A percentile compares a stretch with the other conserved stretches of the same genome.
Conservation (phyloP, 2,888 invertebrate genomes). For the Aporophyla nigra region DNA sequence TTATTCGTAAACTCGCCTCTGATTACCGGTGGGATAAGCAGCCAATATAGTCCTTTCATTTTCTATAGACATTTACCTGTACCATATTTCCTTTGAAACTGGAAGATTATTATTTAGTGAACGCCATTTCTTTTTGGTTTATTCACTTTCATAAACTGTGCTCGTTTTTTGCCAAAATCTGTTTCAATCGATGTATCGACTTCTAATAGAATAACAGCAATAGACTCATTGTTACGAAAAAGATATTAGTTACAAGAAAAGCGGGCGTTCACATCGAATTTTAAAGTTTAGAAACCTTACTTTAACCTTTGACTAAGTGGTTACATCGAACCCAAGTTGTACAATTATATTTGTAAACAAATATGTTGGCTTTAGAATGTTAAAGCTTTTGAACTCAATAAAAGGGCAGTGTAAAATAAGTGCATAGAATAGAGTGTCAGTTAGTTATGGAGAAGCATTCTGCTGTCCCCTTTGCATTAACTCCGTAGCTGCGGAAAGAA, state of each 20-base stretch:
- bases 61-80: slow-evolving; percentile 3
- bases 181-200: neutral
- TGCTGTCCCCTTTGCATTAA: neutral
- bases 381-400: neutral
- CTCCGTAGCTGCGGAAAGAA: neutral
- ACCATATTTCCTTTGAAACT: slow-evolving; percentile 9
- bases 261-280: neutral
- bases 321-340: neutral
- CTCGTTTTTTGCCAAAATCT: slow-evolving; percentile 5
- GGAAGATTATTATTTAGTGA: slow-evolving; percentile 9
- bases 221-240: neutral
- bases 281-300: neutral
- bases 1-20: slow-evolving; percentile 47
- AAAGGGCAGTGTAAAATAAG: neutral
- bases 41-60: slow-evolving; percentile 22
- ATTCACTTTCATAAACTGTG: neutral
- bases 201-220: neutral
- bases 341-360: neutral
- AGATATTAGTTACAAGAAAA: slow-evolving; percentile 1
- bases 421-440: neutral
- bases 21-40: slow-evolving; percentile 37
- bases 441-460: neutral
- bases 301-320: neutral
- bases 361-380: neutral
- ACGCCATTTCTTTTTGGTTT: neutral